Base-by-base conservation (phyloP, 2,888 invertebrate species). In the Priocnemis perturbator region DNA sequence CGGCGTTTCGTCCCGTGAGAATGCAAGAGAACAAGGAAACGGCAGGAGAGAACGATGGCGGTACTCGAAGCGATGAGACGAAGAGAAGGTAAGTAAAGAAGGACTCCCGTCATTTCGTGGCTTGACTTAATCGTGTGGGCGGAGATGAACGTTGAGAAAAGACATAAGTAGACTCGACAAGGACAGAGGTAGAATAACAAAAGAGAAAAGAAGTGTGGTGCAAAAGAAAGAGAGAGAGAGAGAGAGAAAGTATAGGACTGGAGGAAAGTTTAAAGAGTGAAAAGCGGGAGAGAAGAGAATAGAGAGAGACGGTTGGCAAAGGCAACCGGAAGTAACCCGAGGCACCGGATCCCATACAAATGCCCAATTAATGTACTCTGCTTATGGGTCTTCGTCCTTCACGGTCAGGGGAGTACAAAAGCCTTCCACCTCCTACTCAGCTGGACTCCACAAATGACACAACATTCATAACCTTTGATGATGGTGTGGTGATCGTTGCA, bases 321-420 rank as follows among this genome's bases (percentile, higher is more conserved):
- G 74, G 62, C 78, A 75, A 73, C 80, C 86, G 86, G 86, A 86
- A 86, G 83, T 81, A 85, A 83, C 81, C 64, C 53, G 78, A 78
- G 67, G 77, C 79, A 74, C 80, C 79, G 81, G 81, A 83, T 76
- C 81, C 81, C 86, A 86, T 87, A 87, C 86, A 83, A 87, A 87
- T 85, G 83, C 76, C 76, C 81, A 83, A 84, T 85, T 83, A 85
- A 84, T 77, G 71, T 68, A 71, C 69, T 65, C 60, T 68, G 65
- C 69, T 73, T 73, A 69, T 62, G 65, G 67, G 48, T 67, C 61
- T 69, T 75, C 67, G 48, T 60, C 60, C 52, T 60, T 52, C 26
- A 53, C 61, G 59, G 60, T 37, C 26, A 26, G 48, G 15, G 52
- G 47, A 26, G 61, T 23, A 75, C 59, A 64, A 69, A 64, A 21